Percentiles rank a stretch among this genome's conserved stretches.
Evolutionary conservation across 2,797 vertebrate species (phyloP).

Genomic region (Masticophis lateralis): DNA sequence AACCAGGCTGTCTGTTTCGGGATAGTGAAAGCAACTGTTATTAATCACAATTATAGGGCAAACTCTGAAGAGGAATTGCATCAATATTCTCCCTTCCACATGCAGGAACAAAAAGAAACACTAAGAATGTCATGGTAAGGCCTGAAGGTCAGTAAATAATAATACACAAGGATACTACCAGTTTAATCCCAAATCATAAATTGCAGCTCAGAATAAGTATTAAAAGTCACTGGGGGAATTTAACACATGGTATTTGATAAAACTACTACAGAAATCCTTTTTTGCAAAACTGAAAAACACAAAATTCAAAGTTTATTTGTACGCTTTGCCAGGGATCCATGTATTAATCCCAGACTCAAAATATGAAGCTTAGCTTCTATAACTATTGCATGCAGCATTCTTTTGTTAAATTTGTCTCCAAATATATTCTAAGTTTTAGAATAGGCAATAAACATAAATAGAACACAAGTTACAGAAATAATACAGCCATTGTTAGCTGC

Average conservation of each 20-base stretch:
- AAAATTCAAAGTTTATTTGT: background rate
- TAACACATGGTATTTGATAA: background rate
- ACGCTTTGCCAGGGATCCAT: background rate
- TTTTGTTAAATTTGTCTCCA: background rate
- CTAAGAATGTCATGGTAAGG: constrained; percentile 56
- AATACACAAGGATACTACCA: constrained; percentile 59
- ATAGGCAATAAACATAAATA: background rate
- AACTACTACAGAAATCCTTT: background rate
- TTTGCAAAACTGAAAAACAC: background rate
- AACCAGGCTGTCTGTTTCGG: constrained; percentile 91
- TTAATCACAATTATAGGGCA: constrained; percentile 99
- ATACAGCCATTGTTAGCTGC: background rate
- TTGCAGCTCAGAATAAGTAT: constrained; percentile 47
- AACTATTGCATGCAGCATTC: background rate
- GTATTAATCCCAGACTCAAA: background rate
- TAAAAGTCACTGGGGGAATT: background rate
- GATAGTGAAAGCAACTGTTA: constrained; percentile 91
- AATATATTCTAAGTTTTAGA: background rate
- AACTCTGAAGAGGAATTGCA: constrained; percentile 80
- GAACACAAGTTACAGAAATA: background rate
- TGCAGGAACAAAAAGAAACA: constrained; percentile 58
- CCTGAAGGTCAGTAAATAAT: constrained; percentile 73
- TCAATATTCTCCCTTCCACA: constrained; percentile 75
- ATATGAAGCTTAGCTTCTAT: background rate
- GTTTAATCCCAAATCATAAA: constrained; percentile 59